Evolutionary conservation across 2,113 vertebrate species (phyloP).

Genomic region (Myiopsitta monachus): DNA sequence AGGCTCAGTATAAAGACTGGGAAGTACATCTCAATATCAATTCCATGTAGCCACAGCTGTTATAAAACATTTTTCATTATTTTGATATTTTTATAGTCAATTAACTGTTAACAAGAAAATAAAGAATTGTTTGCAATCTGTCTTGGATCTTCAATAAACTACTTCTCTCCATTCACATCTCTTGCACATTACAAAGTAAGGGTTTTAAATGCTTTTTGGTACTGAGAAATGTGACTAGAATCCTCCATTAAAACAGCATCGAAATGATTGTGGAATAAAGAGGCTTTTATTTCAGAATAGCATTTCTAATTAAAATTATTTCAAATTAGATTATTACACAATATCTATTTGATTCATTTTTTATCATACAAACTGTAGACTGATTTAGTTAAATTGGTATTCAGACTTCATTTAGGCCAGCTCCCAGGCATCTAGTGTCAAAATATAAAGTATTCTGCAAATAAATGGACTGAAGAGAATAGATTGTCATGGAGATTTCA

Average conservation of each 20-base stretch:
- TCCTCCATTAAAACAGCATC: background rate
- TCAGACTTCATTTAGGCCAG: background rate
- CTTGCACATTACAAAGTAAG: background rate
- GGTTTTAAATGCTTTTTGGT: background rate
- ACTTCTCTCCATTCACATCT: background rate
- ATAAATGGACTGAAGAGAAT: background rate
- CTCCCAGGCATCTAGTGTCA: background rate
- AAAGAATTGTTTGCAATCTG: background rate
- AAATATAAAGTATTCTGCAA: background rate
- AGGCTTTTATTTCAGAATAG: background rate
- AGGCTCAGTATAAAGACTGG: background rate
- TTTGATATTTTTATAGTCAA: background rate
- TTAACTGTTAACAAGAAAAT: background rate
- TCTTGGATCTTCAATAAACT: background rate
- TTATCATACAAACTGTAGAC: background rate
- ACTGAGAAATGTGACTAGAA: background rate
- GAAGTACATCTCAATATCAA: background rate
- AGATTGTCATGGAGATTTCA: background rate
- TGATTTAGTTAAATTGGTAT: background rate
- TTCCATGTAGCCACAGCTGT: background rate
- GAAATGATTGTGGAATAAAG: background rate
- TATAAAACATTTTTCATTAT: background rate
- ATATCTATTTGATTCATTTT: background rate
- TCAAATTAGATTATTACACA: background rate
- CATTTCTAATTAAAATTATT: background rate